Base-by-base conservation (phyloP, 2,113 vertebrate genomes). In the Carassius carassius region DNA sequence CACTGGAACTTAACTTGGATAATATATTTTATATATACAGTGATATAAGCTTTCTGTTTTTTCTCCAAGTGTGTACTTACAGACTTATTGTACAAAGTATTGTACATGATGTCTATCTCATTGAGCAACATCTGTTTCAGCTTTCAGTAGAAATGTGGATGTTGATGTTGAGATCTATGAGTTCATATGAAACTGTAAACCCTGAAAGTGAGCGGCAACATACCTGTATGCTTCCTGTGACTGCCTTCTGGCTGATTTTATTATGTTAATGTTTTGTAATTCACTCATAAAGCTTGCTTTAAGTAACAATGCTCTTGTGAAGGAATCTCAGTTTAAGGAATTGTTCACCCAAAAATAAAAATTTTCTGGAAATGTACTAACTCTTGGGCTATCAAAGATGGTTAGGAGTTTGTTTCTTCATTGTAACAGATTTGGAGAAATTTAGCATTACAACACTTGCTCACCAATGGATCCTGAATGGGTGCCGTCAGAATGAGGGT, bases 51-150 rank as follows among this genome's bases (percentile, higher is more conserved):
- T 41, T 44, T 73, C 70, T 73, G 41, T 47, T 12, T 23, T 44
- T 49, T 35, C 37, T 73, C 69, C n/a, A n/a, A 21, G 21, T 13
- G 1, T 25, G 41, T 41, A 6, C 41, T 56, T 56, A 54, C 12
- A 16, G 49, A 21, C 49, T 12, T 32, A 5, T 35, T 21, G 14
- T 32, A 12, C 4, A 10, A 19, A 8, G 1, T 54, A 9, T 29
- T 19, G 7, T 56, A 6, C 0, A 2, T 19, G 23, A 56, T 77
- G 3, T 76, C 16, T 32, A 56, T 75, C n/a, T 75, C 14, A 56
- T n/a, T 32, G 49, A 32, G 25, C 29, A 6, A 29, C 76, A 78
- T 62, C 76, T 78, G 54, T 78, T 78, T 78, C 76, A 23, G 76
- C 56, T 78, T 78, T 13, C 21, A 21, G 29, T 25, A 17, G 5